Evolutionary conservation across 2,797 vertebrate species (phyloP).

Genomic region (Myripristis jacobus): DNA sequence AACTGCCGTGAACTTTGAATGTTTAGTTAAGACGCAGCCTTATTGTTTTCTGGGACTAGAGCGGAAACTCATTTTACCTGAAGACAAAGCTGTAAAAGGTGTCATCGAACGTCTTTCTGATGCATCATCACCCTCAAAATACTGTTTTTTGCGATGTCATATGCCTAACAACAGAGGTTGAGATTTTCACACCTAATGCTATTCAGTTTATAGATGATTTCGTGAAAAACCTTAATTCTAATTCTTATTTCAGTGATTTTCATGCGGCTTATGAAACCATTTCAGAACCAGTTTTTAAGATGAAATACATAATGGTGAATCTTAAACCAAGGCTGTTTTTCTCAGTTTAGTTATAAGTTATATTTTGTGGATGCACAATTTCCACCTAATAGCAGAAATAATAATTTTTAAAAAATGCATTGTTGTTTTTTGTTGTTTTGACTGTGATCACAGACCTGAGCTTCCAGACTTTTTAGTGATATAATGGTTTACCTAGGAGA

Average conservation of each 20-base stretch:
- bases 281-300: too few species aligned
- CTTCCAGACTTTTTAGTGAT: not conserved
- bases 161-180: not conserved
- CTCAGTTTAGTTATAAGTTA: too few species aligned
- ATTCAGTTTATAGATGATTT: too few species aligned
- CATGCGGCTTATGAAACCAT: too few species aligned
- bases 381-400: too few species aligned
- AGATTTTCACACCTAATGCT: not conserved
- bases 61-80: slow-evolving; percentile 2
- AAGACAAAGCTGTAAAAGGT: not conserved
- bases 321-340: too few species aligned
- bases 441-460: not conserved
- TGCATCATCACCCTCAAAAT: not conserved
- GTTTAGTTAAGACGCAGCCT: slow-evolving; percentile 16
- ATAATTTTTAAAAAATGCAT: too few species aligned
- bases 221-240: too few species aligned
- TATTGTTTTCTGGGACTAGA: not conserved
- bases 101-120: not conserved
- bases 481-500: not conserved
- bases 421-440: not conserved
- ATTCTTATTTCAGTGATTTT: too few species aligned
- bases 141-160: not conserved
- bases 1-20: not conserved
- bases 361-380: too few species aligned
- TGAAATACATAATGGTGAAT: too few species aligned